A percentile compares a stretch with the other conserved stretches of the same genome.
These are phyloP conservation scores for Colletes collaris DNA, from an alignment of 2,888 invertebrate genomes.

Conservation along the genomic window DNA sequence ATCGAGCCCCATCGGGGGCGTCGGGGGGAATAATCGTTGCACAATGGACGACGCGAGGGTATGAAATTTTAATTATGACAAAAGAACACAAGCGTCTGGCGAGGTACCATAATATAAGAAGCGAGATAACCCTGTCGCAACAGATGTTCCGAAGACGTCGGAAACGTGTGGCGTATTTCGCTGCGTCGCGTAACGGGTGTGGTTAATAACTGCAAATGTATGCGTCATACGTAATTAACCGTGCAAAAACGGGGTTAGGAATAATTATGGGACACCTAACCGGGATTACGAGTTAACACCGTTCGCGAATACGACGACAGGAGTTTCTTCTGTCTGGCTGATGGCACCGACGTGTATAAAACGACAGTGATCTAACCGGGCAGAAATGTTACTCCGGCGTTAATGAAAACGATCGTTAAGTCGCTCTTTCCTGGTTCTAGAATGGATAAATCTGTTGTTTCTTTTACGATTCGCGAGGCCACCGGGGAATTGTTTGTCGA, in stretches of 20 bases:
- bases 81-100: not conserved
- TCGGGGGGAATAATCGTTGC: not conserved
- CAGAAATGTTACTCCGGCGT: not conserved
- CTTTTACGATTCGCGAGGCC: not conserved
- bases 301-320: not conserved
- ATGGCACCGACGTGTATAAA: not conserved
- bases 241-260: conserved; percentile 24
- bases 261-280: conserved; percentile 17
- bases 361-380: conserved; percentile 26
- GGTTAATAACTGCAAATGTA: conserved; percentile 57
- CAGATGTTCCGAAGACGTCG: conserved; percentile 24
- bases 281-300: conserved; percentile 11
- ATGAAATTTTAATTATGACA: not conserved
- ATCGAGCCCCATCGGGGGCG: not conserved
- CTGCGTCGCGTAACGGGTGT: conserved; percentile 20
- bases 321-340: not conserved
- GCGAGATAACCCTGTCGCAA: not conserved
- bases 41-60: not conserved
- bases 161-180: not conserved
- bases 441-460: not conserved
- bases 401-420: not conserved
- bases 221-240: conserved; percentile 39
- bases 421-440: not conserved
- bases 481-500: not conserved
- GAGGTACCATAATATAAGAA: not conserved